Evolutionary conservation across 2,113 vertebrate genomes (phyloP), one percentile per base, ranked within the genome.

Genomic region (Pristiophorus japonicus): DNA sequence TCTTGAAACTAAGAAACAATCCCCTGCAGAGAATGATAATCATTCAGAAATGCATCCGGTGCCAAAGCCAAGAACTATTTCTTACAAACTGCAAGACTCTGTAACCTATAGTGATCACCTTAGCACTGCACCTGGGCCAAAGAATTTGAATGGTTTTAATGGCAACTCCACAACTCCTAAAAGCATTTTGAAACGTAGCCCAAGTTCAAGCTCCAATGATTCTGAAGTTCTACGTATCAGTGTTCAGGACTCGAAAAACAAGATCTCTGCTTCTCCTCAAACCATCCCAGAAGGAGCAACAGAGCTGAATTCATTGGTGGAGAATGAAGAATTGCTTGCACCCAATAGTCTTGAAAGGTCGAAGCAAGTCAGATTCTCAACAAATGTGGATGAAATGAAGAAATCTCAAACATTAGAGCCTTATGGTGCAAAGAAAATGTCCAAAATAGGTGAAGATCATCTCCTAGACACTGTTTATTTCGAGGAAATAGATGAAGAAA

Each of bases 51-150:
- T 51, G 22, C 90, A 12, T 95, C 98, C 99, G 6, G 96, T 99
- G 95, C 99, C 99, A 16, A 99, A 98, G 97, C 98, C 98, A 90
- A 98, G 99, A 97, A 99, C 97, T 55, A 96, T 98, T 85, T 84
- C 98, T 88, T 97, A 96, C 6, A 98, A 97, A 96, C 95, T 85
- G 45, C 96, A 96, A 92, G 95, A 95, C 62, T 96, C 96, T 63
- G 95, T 96, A 34, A 59, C 96, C 47, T 97, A 97, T 6, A 97
- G 95, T 95, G 97, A 96, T 51, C 18, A 73, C 30, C 20, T 47
- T n/a, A 95, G 96, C 59, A 51, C 96, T 70, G 91, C 96, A 95
- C 95, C 96, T 22, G 97, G 96, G 87, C 12, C 42, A 38, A 16
- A 96, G 0, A 85, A 96, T 95, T 96, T 96, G 95, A 96, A 65